Evolutionary conservation across 2,113 vertebrate genomes (phyloP).

Genomic region (Callipepla californica): DNA sequence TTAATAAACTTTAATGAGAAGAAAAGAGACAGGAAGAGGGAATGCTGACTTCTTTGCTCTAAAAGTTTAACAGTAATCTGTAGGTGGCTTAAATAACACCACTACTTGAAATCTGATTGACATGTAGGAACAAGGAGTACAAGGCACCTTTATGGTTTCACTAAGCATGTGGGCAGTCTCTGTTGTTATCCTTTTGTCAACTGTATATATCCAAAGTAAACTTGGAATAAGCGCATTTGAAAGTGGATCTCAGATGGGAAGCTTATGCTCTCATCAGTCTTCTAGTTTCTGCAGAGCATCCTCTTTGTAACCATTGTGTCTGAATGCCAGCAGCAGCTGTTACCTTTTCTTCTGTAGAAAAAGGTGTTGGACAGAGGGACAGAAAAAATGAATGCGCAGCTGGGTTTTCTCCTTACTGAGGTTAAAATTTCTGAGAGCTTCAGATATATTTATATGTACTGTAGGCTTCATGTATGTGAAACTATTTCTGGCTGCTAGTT

Average conservation of each 20-base stretch:
- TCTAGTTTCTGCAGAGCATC: not conserved
- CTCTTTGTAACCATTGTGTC: not conserved
- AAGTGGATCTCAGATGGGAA: not conserved
- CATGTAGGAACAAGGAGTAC: not conserved
- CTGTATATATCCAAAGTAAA: not conserved
- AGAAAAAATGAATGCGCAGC: not conserved
- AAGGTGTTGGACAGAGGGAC: not conserved
- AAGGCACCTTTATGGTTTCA: not conserved
- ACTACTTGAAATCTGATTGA: constrained; percentile 3
- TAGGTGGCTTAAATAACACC: not conserved
- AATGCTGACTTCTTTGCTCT: not conserved
- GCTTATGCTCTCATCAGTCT: not conserved
- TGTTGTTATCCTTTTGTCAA: not conserved
- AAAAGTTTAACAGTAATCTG: not conserved
- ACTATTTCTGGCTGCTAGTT: not conserved
- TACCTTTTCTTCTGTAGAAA: not conserved
- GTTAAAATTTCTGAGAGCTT: not conserved
- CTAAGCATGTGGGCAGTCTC: not conserved
- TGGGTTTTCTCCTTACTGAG: not conserved
- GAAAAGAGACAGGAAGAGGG: not conserved
- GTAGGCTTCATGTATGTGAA: not conserved
- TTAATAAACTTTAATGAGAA: not conserved
- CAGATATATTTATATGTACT: not conserved
- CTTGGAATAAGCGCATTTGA: not conserved
- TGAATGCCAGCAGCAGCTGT: not conserved